Conservation (phyloP, 2,888 invertebrate species). For the Stomorhina lunata region DNA sequence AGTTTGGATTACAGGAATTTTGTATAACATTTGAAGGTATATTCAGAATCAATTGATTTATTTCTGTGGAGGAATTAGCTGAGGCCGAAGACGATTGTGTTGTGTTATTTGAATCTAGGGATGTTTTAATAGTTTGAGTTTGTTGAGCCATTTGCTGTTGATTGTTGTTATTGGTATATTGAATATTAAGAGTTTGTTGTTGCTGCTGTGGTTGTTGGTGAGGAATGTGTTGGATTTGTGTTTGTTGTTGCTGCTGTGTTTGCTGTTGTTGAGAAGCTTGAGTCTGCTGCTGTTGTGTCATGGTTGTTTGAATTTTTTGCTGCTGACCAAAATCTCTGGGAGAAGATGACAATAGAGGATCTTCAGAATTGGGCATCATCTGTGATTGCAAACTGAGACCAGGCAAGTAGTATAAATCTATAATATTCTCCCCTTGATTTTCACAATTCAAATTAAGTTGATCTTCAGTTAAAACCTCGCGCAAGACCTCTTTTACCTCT, state of each 20-base stretch:
- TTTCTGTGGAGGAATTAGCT: conserved; percentile 21
- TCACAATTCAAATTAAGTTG: conserved; percentile 81
- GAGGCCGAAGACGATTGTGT: conserved; percentile 59
- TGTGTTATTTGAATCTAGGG: conserved; percentile 44
- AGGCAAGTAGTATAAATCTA: conserved; percentile 79
- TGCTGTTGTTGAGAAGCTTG: conserved; percentile 60
- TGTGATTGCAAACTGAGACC: conserved; percentile 85
- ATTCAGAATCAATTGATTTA: conserved; percentile 57
- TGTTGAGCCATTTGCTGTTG: conserved; percentile 54
- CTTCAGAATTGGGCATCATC: conserved; percentile 94
- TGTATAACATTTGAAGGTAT: conserved; percentile 51
- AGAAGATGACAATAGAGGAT: conserved; percentile 90
- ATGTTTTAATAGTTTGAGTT: conserved; percentile 67
- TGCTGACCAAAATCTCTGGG: conserved; percentile 86
- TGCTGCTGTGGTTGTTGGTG: conserved; percentile 66
- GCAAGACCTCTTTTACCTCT: conserved; percentile 91
- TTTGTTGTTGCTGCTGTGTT: conserved; percentile 63
- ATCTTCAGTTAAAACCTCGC: conserved; percentile 91
- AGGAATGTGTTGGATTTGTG: conserved; percentile 63
- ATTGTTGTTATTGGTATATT: conserved; percentile 52
- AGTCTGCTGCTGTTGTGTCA: conserved; percentile 64
- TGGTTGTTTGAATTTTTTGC: conserved; percentile 67
- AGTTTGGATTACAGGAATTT: conserved; percentile 29
- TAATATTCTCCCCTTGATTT: conserved; percentile 76
- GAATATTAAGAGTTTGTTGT: conserved; percentile 34